These are phyloP conservation scores for Neosilurus mollespiculum DNA, from an alignment of 2,797 vertebrate genomes.

Conservation along the genomic window DNA sequence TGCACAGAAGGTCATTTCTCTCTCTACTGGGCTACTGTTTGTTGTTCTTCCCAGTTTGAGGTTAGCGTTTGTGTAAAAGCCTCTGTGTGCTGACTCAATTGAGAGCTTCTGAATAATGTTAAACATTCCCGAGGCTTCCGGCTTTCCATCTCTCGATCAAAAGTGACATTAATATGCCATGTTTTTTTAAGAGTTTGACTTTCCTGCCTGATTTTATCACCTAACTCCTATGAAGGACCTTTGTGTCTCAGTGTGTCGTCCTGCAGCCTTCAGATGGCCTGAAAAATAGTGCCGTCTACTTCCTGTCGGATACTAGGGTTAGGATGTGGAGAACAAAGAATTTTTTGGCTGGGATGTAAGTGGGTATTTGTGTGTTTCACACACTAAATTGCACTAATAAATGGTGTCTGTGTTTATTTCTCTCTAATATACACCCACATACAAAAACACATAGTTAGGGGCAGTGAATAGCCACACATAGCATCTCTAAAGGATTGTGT, in stretches of 20 bases:
- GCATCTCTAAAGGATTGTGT: conserved; percentile 33
- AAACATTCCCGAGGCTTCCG: conserved; percentile 57
- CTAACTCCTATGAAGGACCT: conserved; percentile 56
- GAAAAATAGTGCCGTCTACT: conserved; percentile 38
- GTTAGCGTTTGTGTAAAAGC: conserved; percentile 7
- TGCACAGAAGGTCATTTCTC: background rate
- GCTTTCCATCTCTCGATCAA: conserved; percentile 56
- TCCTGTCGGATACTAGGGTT: conserved; percentile 49
- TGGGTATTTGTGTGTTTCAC: conserved; percentile 36
- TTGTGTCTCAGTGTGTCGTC: conserved; percentile 45
- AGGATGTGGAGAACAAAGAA: conserved; percentile 53
- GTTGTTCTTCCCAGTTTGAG: conserved; percentile 3
- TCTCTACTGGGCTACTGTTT: conserved; percentile 7
- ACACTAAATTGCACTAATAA: conserved; percentile 42
- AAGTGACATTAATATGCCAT: conserved; percentile 57
- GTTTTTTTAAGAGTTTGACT: conserved; percentile 50
- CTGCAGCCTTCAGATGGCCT: conserved; percentile 30
- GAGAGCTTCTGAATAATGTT: conserved; percentile 62
- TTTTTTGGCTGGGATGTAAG: background rate
- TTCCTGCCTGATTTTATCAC: conserved; percentile 60
- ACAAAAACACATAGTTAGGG: conserved; percentile 29
- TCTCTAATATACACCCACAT: conserved; percentile 25
- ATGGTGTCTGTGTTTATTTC: conserved; percentile 46
- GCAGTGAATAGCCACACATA: conserved; percentile 36
- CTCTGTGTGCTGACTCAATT: conserved; percentile 50